Conservation (phyloP, 2,888 invertebrate species). For the Boloria selene region DNA sequence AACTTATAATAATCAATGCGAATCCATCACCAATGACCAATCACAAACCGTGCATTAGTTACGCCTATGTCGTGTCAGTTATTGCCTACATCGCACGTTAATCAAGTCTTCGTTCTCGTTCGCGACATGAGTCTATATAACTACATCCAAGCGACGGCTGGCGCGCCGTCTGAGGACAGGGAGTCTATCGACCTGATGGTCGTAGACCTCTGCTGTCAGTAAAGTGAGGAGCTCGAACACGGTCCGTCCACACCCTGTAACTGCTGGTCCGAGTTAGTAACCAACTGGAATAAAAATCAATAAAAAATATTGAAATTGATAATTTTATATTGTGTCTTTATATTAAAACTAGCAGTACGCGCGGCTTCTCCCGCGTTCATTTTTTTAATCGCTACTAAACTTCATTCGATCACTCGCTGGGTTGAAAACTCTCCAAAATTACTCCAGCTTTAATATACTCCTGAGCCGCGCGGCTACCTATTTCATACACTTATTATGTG, state of each 20-base stretch:
- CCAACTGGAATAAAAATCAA: constrained; percentile 57
- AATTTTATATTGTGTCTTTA: background rate
- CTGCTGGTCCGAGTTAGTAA: constrained; percentile 64
- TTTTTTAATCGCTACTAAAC: too few relatives aligned
- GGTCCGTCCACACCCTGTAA: constrained; percentile 76
- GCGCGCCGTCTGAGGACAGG: constrained; percentile 68
- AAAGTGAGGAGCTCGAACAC: constrained; percentile 75
- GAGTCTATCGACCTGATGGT: constrained; percentile 69
- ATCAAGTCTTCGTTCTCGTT: constrained; percentile 42
- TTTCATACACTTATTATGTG: too few relatives aligned
- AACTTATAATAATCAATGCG: too few relatives aligned
- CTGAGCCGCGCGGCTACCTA: too few relatives aligned
- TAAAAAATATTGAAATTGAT: background rate
- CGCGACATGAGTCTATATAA: constrained; percentile 24
- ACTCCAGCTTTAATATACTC: too few relatives aligned
- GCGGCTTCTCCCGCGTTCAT: too few relatives aligned
- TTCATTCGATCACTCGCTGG: too few relatives aligned
- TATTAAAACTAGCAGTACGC: too few relatives aligned
- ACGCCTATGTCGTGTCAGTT: constrained; percentile 14
- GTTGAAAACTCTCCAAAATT: too few relatives aligned
- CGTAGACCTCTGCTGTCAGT: constrained; percentile 71
- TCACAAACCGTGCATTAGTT: constrained; percentile 4
- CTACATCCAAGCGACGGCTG: constrained; percentile 77
- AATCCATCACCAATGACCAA: background rate
- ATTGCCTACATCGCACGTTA: constrained; percentile 24